Base-by-base conservation (phyloP, 2,113 vertebrate species). In the Macaca mulatta region DNA sequence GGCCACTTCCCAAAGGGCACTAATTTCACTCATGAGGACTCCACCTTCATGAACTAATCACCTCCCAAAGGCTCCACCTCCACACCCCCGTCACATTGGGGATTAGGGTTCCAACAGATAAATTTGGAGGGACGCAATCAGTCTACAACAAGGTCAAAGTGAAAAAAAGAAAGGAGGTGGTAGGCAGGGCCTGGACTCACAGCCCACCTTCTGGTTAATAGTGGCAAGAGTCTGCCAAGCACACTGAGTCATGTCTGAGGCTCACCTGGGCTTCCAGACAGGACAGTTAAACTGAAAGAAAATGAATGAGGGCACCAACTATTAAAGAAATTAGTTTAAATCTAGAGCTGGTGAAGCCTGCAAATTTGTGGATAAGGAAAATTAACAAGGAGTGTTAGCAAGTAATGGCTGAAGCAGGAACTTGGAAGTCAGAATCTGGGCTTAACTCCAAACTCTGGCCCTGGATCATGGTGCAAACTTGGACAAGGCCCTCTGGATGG, bases 311-410 rank as follows among this genome's bases (percentile, higher is more conserved):
- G 92, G 20, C 67, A 75, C 23, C 32, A 55, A 59, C 6, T 52
- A 79, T 40, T 32, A 38, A 1, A 35, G 48, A 92, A 93, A 86
- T 95, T 83, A 82, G 92, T 93, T 93, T 87, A 43, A 79, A 77
- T 91, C 20, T 48, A 8, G 22, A 70, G 70, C 45, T 75, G 17
- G 43, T 18, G 32, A 84, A 43, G 16, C 79, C 92, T 93, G 55
- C 14, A 84, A 57, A 90, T 80, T 40, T 81, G 61, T 88, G 75
- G 80, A n/a, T 94, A 59, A 94, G 81, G 45, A 90, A 90, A 96
- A 97, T 95, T 72, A 95, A 95, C 45, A 79, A 74, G 93, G 70
- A 77, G 80, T 30, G 69, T 96, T 94, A 88, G 84, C 48, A 79
- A 69, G 35, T 64, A 93, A 92, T 30, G 48, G 69, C 70, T 75